phyloP scores from a whole-genome alignment of 1,140 invertebrate genomes.

The Temnothorax curvispinosus region DNA sequence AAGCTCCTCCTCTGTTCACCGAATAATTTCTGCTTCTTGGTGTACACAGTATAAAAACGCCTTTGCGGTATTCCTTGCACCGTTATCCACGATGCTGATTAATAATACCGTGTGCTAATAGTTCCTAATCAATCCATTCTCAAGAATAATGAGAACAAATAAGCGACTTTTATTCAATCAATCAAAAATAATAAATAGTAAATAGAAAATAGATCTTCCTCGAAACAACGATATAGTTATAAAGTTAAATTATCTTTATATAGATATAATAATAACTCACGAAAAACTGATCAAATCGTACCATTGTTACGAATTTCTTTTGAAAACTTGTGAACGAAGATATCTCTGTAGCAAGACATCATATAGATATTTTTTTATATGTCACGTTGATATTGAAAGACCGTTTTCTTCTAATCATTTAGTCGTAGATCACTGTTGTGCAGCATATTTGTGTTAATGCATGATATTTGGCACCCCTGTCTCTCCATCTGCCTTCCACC shows the following conservation, averaged over 20 bases:
- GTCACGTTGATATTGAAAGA: not conserved
- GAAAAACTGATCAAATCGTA: not conserved
- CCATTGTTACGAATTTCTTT: not conserved
- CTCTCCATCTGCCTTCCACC: constrained; percentile 21
- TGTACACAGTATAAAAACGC: not conserved
- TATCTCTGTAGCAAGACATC: not conserved
- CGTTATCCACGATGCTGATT: not conserved
- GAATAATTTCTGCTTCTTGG: not conserved
- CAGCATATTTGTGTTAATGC: not conserved
- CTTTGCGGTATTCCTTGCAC: not conserved
- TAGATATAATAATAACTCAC: not conserved
- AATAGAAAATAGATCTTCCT: not conserved
- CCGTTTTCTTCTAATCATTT: not conserved
- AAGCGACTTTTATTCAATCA: not conserved
- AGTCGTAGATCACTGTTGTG: not conserved
- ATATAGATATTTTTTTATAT: not conserved
- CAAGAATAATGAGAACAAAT: not conserved
- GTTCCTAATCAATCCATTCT: not conserved
- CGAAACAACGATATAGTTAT: not conserved
- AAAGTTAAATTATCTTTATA: not conserved
- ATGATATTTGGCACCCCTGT: not conserved
- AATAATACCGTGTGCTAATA: not conserved
- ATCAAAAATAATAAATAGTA: not conserved
- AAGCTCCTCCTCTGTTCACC: constrained; percentile 7
- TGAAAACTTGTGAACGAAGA: not conserved